Evolutionary conservation across 1,140 invertebrate species (phyloP).

Genomic region (Drosophila saltans): DNA sequence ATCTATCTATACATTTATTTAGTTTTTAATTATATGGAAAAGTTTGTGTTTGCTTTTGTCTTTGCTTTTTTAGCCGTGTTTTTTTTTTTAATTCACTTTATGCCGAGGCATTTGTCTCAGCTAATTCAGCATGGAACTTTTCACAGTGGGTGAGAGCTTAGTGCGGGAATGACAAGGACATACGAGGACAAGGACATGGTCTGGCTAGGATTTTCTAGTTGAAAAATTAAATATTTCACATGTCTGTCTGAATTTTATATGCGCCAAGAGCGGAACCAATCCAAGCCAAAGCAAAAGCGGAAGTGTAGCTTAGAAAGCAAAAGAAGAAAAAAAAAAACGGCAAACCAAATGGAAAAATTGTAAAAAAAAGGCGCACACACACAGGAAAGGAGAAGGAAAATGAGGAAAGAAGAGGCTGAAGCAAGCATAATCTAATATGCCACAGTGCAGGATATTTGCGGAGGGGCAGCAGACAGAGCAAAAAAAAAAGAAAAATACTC

Average conservation of each 20-base stretch:
- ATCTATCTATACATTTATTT: neutral
- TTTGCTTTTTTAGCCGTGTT: neutral
- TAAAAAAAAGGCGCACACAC: constrained; percentile 39
- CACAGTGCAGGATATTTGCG: constrained; percentile 63
- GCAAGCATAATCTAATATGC: constrained; percentile 65
- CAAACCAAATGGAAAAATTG: constrained; percentile 66
- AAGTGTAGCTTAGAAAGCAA: constrained; percentile 42
- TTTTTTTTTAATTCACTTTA: constrained; percentile 4
- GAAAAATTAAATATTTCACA: constrained; percentile 68
- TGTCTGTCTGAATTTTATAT: constrained; percentile 66
- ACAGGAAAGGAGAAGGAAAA: neutral
- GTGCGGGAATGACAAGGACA: constrained; percentile 19
- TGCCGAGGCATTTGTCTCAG: constrained; percentile 47
- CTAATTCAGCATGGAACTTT: constrained; percentile 54
- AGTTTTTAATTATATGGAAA: neutral
- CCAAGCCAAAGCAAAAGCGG: constrained; percentile 38
- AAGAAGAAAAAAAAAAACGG: constrained; percentile 31
- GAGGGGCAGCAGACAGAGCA: constrained; percentile 25
- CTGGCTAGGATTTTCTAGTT: constrained; percentile 48
- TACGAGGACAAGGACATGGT: constrained; percentile 25
- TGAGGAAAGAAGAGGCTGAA: constrained; percentile 13
- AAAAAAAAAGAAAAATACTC: constrained; percentile 12
- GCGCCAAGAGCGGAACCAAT: constrained; percentile 31
- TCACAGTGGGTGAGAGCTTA: constrained; percentile 28
- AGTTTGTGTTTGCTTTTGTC: neutral